phyloP scores from a whole-genome alignment of 2,113 vertebrate species.

The Muntiacus reevesi region DNA sequence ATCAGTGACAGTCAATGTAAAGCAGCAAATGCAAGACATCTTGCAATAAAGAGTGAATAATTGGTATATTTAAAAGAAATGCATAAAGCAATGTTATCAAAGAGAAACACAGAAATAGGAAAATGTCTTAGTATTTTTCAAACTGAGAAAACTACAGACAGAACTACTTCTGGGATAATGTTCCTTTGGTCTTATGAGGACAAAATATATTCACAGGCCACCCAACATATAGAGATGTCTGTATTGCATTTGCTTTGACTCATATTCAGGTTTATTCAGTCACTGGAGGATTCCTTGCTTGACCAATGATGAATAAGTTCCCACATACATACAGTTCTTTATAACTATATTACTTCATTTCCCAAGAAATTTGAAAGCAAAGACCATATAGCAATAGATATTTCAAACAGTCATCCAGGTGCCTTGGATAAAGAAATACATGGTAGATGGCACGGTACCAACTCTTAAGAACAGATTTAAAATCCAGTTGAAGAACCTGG shows the following conservation, averaged over 20 bases:
- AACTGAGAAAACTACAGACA: not conserved
- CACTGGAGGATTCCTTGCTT: not conserved
- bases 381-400: not conserved
- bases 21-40: not conserved
- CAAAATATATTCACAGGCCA: not conserved
- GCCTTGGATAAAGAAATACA: not conserved
- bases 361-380: not conserved
- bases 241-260: not conserved
- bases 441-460: not conserved
- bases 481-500: not conserved
- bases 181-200: not conserved
- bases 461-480: not conserved
- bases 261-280: not conserved
- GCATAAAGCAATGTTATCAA: not conserved
- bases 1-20: not conserved
- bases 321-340: not conserved
- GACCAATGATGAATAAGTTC: not conserved
- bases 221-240: not conserved
- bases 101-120: not conserved
- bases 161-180: not conserved
- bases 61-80: not conserved
- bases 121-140: not conserved
- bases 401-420: not conserved
- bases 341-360: not conserved
- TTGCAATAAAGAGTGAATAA: slow-evolving; percentile 14